phyloP scores from a whole-genome alignment of 2,888 invertebrate species.

The Rapana venosa region DNA sequence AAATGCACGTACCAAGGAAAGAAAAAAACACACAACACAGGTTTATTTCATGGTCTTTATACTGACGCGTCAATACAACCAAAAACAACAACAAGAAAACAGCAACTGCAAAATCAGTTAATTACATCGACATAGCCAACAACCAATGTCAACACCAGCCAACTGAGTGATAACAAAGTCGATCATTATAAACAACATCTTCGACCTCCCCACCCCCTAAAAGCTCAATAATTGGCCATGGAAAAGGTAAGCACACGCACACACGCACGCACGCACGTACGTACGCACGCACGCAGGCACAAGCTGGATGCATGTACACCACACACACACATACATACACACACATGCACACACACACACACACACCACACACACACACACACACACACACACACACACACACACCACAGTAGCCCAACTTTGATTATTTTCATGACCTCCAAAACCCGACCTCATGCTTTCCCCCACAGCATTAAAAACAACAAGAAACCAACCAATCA shows the following conservation, averaged over 20 bases:
- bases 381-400: constrained; percentile 3
- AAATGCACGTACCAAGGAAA: no score
- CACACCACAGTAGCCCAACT: neutral
- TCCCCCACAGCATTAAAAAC: no score
- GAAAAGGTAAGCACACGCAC: neutral
- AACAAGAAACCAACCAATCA: no score
- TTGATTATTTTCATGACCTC: neutral
- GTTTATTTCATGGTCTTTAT: no score
- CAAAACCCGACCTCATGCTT: neutral
- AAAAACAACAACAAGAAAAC: neutral
- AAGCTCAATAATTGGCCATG: neutral
- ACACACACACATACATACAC: constrained; percentile 24
- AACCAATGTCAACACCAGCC: no score
- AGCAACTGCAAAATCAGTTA: neutral
- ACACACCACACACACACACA: neutral
- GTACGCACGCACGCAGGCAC: neutral
- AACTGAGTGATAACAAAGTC: neutral
- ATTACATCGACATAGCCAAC: neutral
- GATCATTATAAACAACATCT: neutral
- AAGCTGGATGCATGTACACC: neutral
- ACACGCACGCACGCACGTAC: neutral
- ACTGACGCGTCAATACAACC: neutral
- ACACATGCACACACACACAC: constrained; percentile 22
- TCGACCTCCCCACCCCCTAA: neutral
- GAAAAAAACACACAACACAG: no score